Evolutionary conservation across 2,113 vertebrate genomes (phyloP).

Genomic region (Aix galericulata): DNA sequence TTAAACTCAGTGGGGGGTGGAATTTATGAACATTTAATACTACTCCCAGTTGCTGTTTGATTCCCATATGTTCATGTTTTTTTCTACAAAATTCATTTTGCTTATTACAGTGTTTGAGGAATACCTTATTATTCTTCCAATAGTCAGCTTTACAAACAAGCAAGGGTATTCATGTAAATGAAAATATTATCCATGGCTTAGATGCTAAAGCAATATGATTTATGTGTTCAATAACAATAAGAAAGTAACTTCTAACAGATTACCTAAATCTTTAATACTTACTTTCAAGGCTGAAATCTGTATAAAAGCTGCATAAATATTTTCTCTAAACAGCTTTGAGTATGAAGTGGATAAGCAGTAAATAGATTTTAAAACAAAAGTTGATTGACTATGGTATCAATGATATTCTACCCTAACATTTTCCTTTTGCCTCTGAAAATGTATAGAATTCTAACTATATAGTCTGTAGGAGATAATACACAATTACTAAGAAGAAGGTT

Average conservation of each 20-base stretch:
- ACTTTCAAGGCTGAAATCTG: not conserved
- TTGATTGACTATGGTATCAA: not conserved
- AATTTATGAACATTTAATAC: not conserved
- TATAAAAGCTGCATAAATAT: fast-evolving
- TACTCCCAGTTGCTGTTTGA: not conserved
- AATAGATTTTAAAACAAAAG: not conserved
- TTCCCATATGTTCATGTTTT: fast-evolving
- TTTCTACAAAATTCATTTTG: not conserved
- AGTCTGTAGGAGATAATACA: not conserved
- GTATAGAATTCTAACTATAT: not conserved
- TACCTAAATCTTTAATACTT: not conserved
- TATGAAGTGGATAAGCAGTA: not conserved
- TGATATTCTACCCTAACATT: not conserved
- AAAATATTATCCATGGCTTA: not conserved
- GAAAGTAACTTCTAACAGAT: not conserved
- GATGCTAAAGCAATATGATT: not conserved
- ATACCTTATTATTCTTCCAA: not conserved
- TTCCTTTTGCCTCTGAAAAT: not conserved
- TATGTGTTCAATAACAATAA: not conserved
- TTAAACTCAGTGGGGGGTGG: not conserved
- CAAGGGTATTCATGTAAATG: not conserved
- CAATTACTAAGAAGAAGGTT: not conserved
- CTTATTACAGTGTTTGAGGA: not conserved
- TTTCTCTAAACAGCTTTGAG: not conserved
- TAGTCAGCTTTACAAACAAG: not conserved